Percentiles rank a stretch among this genome's conserved stretches.
These are phyloP conservation scores for Cremastobaeus sp. DNA, from an alignment of 2,888 invertebrate species.

Conservation along the genomic window DNA sequence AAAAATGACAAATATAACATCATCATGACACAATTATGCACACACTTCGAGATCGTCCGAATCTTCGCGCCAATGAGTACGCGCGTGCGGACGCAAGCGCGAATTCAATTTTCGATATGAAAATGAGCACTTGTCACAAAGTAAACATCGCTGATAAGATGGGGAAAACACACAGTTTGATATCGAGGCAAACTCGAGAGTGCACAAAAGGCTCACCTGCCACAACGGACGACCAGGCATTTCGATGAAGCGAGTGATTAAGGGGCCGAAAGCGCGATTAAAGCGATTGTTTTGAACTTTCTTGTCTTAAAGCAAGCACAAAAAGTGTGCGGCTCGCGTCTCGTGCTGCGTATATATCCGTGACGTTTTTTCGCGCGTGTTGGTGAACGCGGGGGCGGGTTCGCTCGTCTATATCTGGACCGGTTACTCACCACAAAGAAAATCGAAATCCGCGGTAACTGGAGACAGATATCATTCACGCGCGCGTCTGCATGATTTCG, in stretches of 20 bases:
- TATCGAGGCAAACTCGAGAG: no score
- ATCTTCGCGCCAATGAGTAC: constrained; percentile 4
- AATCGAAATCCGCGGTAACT: constrained; percentile 60
- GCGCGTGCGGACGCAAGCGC: constrained; percentile 3
- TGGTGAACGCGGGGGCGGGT: constrained; percentile 71
- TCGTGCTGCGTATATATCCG: constrained; percentile 75
- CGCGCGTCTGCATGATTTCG: not conserved
- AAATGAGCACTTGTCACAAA: constrained; percentile 14
- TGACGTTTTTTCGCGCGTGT: constrained; percentile 72
- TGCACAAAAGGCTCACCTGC: constrained; percentile 83
- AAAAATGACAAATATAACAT: constrained; percentile 16
- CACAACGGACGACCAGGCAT: constrained; percentile 89
- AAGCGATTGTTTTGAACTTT: constrained; percentile 21
- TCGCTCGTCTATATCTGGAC: constrained; percentile 74
- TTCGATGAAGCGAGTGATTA: constrained; percentile 71
- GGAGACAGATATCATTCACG: constrained; percentile 55
- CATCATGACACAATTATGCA: constrained; percentile 11
- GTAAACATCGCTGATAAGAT: constrained; percentile 3
- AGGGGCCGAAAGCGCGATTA: not conserved
- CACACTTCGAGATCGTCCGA: not conserved
- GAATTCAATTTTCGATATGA: constrained; percentile 6
- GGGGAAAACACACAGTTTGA: no score
- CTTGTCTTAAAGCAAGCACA: constrained; percentile 70
- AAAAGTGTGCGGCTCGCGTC: constrained; percentile 74
- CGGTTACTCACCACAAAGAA: constrained; percentile 67